A percentile compares a stretch with the other conserved stretches of the same genome.
Evolutionary conservation across 2,113 vertebrate species (phyloP).

Genomic region (Strix uralensis): DNA sequence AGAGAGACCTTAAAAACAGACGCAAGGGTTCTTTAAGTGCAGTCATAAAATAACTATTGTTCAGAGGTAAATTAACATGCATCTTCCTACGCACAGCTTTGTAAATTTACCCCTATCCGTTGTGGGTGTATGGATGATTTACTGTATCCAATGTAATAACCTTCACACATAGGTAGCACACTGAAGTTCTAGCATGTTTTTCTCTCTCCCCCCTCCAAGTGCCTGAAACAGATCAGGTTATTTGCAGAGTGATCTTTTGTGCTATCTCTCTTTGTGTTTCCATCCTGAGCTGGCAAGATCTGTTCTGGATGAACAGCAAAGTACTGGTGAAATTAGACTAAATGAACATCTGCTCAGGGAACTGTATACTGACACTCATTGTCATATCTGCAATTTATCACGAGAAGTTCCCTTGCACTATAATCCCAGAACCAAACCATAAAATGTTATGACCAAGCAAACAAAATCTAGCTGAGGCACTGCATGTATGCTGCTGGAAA

Average conservation of each 20-base stretch:
- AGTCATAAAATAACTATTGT: constrained; percentile 54
- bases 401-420: neutral
- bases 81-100: constrained; percentile 41
- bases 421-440: constrained; percentile 13
- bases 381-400: constrained; percentile 58
- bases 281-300: constrained; percentile 59
- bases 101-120: constrained; percentile 54
- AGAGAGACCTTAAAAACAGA: constrained; percentile 25
- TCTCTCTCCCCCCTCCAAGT: neutral
- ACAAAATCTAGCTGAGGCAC: neutral
- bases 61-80: constrained; percentile 56
- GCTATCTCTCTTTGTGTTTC: constrained; percentile 46
- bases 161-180: neutral
- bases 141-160: constrained; percentile 58
- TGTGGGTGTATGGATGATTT: constrained; percentile 69
- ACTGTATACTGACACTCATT: constrained; percentile 53
- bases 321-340: constrained; percentile 64
- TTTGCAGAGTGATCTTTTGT: constrained; percentile 56
- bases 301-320: constrained; percentile 68
- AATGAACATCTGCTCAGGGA: constrained; percentile 72
- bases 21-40: constrained; percentile 31
- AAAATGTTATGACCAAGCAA: constrained; percentile 21
- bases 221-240: constrained; percentile 58
- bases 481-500: neutral
- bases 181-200: neutral